A percentile compares a stretch with the other conserved stretches of the same genome.
Evolutionary conservation across 1,140 invertebrate species (phyloP).

Genomic region (Philotrypesis tridentata): DNA sequence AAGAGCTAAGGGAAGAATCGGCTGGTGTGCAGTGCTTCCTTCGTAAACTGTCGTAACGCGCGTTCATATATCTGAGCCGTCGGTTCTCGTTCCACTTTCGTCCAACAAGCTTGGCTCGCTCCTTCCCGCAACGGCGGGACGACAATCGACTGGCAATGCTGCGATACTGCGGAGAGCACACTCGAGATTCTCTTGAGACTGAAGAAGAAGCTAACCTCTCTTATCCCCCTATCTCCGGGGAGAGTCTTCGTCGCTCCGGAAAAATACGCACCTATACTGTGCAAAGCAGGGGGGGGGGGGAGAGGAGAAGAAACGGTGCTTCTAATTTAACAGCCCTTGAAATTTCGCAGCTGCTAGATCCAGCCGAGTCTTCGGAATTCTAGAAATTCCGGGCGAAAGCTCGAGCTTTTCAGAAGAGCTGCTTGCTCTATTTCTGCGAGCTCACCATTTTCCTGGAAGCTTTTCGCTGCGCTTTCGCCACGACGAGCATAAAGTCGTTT

Average conservation of each 20-base stretch:
- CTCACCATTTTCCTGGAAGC: not conserved
- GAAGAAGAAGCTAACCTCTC: conserved; percentile 10
- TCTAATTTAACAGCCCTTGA: conserved; percentile 33
- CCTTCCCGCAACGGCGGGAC: not conserved
- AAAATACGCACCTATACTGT: not conserved
- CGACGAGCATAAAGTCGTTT: conserved; percentile 13
- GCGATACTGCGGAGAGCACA: not conserved
- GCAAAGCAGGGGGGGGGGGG: not conserved
- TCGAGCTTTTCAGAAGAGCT: not conserved
- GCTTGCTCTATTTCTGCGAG: not conserved
- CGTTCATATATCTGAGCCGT: not conserved
- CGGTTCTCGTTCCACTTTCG: conserved; percentile 3
- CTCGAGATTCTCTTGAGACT: not conserved
- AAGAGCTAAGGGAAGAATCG: too few species aligned
- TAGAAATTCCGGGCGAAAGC: not conserved
- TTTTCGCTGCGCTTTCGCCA: not conserved
- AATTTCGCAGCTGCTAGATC: not conserved
- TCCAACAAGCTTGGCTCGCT: not conserved
- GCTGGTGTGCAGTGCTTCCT: not conserved
- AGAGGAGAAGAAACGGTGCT: not conserved
- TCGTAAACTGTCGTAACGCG: not conserved
- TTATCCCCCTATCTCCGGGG: conserved; percentile 7
- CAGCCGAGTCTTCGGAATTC: not conserved
- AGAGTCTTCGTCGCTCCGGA: not conserved
- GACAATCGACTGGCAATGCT: conserved; percentile 3